A percentile compares a stretch with the other conserved stretches of the same genome.
phyloP scores from a whole-genome alignment of 2,797 vertebrate genomes.

The Alcedo atthis region DNA sequence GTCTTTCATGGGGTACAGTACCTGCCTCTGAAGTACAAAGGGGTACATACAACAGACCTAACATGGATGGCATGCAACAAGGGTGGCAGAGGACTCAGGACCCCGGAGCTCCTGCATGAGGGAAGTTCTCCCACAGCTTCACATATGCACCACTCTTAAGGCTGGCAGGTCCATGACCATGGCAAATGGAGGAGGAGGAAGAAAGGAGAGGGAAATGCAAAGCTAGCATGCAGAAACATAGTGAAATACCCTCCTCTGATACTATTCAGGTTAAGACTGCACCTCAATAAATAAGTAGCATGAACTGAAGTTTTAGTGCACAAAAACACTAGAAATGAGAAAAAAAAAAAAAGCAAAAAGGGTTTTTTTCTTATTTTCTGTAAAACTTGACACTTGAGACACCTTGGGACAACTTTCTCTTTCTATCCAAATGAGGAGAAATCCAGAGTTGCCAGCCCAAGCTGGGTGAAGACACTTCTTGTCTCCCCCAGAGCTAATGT shows the following conservation, averaged over 20 bases:
- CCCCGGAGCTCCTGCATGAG: neutral
- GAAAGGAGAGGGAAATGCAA: neutral
- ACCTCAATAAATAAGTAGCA: neutral
- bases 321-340: neutral
- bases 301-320: neutral
- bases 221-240: neutral
- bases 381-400: neutral
- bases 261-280: neutral
- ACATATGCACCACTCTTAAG: fast-evolving
- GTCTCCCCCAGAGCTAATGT: neutral
- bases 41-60: neutral
- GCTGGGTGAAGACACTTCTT: neutral
- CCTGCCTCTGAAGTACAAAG: neutral
- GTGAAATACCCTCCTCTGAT: neutral
- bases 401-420: neutral
- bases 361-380: neutral
- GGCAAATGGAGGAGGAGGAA: neutral
- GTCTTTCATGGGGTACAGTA: neutral
- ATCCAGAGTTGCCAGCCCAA: neutral
- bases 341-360: neutral
- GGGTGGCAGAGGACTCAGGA: fast-evolving
- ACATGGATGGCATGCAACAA: neutral
- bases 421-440: neutral
- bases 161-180: fast-evolving
- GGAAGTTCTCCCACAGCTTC: neutral